Evolutionary conservation across 2,888 invertebrate species (phyloP).

Genomic region (Malachius bipustulatus): DNA sequence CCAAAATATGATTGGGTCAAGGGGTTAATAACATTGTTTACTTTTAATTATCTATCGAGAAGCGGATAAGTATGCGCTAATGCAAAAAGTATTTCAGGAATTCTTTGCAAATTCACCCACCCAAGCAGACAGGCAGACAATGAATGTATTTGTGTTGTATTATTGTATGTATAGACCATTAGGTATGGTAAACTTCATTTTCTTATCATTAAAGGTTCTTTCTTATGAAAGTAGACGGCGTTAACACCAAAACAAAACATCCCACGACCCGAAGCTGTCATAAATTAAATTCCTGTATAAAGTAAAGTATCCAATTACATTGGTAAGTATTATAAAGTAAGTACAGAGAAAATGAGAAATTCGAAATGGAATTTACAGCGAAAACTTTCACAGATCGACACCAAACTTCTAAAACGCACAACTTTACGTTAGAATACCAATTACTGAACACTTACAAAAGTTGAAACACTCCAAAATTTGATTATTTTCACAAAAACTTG

Average conservation of each 20-base stretch:
- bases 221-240: no score
- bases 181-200: no score
- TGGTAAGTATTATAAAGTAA: no score
- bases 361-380: not conserved
- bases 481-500: not conserved
- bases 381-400: not conserved
- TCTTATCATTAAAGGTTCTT: no score
- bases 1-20: conserved; percentile 3
- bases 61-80: not conserved
- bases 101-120: not conserved
- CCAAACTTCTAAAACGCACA: not conserved
- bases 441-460: not conserved
- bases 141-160: no score
- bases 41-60: not conserved
- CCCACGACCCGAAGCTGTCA: no score
- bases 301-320: no score
- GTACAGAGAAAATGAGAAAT: not conserved
- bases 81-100: not conserved
- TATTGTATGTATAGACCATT: no score
- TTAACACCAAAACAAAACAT: no score
- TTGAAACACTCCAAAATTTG: not conserved
- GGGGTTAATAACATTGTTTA: conserved; percentile 3
- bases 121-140: not conserved
- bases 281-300: no score
- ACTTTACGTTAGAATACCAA: not conserved